Base-by-base conservation (phyloP, 2,113 vertebrate genomes). In the Ramphastos sulfuratus region DNA sequence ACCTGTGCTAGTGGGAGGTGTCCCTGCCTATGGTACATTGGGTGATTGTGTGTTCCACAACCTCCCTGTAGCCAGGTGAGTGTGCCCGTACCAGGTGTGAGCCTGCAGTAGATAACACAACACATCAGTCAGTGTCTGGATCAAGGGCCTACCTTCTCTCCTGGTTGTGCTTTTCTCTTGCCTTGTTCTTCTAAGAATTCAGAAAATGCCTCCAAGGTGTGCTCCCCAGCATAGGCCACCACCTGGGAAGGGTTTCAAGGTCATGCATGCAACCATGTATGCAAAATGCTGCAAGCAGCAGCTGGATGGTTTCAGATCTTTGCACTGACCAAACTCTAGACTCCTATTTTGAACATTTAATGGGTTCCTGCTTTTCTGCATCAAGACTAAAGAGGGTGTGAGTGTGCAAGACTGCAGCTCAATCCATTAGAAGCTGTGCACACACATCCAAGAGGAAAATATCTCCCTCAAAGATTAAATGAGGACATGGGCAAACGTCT, bases 131-230 rank as follows among this genome's bases (percentile, higher is more conserved):
- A n/a, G 33, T 15, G 13, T 13, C 64, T 18, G 54, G 2, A 11
- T 71, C 20, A 64, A n/a, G 60, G 11, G 1, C 56, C 60, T 91
- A 97, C 98, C 96, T 96, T 84, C 60, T 96, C 93, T 86, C 61
- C 79, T 70, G 94, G 31, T 66, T 92, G 89, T 58, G 20, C n/a
- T 59, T 55, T 86, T 10, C 1, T 31, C 87, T 93, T 92, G 56
- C 95, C 70, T 46, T 97, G 85, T 37, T 96, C 94, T 85, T 98
- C 97, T 87, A 98, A 82, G 88, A 98, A 98, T 70, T 97, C 91
- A 61, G 96, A 92, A 73, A 98, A 98, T 37, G 94, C 97, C 31
- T 96, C 63, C 50, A 98, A 6, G 15, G 94, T 97, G 4, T 96
- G 63, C 18, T 97, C 95, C 9, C 97, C 94, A 1, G 65, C 75